Conservation (phyloP, 1,140 invertebrate species). For the Dendrolimus kikuchii region DNA sequence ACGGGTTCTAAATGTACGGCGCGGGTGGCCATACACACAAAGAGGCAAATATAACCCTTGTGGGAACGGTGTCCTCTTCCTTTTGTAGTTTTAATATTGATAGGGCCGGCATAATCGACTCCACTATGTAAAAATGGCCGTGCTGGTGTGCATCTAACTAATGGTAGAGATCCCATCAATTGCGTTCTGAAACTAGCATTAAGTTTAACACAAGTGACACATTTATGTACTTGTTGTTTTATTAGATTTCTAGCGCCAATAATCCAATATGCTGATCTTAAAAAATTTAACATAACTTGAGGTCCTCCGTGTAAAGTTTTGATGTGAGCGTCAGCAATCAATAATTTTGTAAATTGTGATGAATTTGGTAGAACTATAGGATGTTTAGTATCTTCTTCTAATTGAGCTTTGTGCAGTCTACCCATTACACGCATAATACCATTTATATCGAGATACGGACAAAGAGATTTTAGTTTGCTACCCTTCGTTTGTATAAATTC, state of each 20-base stretch:
- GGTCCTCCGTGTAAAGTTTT: conserved; percentile 28
- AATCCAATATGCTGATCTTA: conserved; percentile 33
- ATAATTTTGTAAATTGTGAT: conserved; percentile 8
- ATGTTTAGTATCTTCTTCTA: conserved; percentile 13
- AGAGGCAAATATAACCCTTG: conserved; percentile 14
- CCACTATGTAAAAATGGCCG: conserved; percentile 30
- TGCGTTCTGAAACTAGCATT: conserved; percentile 5
- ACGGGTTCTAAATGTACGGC: conserved; percentile 18
- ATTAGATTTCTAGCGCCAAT: conserved; percentile 13
- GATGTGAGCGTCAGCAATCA: conserved; percentile 22
- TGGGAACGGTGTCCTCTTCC: conserved; percentile 5
- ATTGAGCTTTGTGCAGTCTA: conserved; percentile 1
- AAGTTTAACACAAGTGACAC: conserved; percentile 22
- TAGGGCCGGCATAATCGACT: conserved; percentile 35
- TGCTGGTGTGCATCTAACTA: conserved; percentile 15
- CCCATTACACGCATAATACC: no score
- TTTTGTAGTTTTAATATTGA: conserved; percentile 7
- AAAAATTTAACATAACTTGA: conserved; percentile 16
- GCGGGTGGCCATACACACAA: conserved; percentile 11
- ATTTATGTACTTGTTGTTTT: conserved; percentile 16
- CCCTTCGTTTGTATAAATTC: no score
- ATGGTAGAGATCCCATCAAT: conserved; percentile 32
- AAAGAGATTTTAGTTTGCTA: no score
- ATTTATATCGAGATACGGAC: no score
- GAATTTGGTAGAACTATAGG: conserved; percentile 17